phyloP scores from a whole-genome alignment of 1,140 invertebrate genomes.

The Drosophila lowei region DNA sequence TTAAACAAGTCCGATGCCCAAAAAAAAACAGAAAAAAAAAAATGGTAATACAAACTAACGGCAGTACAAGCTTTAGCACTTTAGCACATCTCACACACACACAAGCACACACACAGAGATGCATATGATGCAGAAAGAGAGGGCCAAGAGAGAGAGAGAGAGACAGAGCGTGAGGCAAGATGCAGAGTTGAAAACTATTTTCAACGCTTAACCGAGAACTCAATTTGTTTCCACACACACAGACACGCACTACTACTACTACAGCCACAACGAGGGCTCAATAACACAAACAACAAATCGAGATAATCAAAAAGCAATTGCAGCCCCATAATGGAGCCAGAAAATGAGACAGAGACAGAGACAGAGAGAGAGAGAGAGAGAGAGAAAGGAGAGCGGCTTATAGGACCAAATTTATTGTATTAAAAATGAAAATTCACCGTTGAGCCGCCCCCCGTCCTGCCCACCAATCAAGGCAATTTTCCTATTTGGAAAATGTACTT shows the following conservation, averaged over 20 bases:
- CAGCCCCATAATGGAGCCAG: conserved; percentile 4
- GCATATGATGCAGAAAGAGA: conserved; percentile 4
- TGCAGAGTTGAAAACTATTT: conserved; percentile 38
- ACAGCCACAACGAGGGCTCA: too few species aligned
- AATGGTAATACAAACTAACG: conserved; percentile 34
- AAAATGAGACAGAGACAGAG: conserved; percentile 12
- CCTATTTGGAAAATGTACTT: not conserved
- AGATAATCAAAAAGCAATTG: conserved; percentile 53
- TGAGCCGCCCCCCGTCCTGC: conserved; percentile 14
- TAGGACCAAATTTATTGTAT: conserved; percentile 21
- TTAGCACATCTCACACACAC: conserved; percentile 30
- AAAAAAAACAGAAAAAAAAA: conserved; percentile 9
- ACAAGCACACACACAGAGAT: conserved; percentile 3
- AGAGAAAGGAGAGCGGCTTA: not conserved
- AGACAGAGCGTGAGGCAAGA: not conserved
- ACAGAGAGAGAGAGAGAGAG: not conserved
- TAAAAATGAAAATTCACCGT: conserved; percentile 53
- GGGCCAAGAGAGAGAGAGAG: conserved; percentile 3
- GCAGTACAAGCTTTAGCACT: conserved; percentile 53
- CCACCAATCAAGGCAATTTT: conserved; percentile 49
- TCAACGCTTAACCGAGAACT: conserved; percentile 32
- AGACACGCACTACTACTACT: not conserved
- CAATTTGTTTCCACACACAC: conserved; percentile 31
- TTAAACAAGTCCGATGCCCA: conserved; percentile 9
- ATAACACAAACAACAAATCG: conserved; percentile 20